A percentile compares a stretch with the other conserved stretches of the same genome.
Evolutionary conservation across 2,113 vertebrate genomes (phyloP).

Genomic region (Periophthalmus modestus): DNA sequence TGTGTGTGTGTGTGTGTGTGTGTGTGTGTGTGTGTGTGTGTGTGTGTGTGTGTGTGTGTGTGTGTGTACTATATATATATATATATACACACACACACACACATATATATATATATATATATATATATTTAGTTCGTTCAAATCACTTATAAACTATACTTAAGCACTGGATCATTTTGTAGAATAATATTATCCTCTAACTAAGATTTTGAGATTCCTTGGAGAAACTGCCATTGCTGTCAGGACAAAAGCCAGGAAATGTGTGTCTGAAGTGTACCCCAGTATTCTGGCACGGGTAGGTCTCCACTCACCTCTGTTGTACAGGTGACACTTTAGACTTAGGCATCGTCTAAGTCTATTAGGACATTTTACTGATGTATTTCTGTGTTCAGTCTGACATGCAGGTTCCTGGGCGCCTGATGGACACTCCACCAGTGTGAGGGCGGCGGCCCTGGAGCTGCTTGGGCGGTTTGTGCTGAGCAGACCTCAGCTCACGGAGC

Average conservation of each 20-base stretch:
- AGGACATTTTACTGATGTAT: not conserved
- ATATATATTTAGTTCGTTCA: too few relatives aligned
- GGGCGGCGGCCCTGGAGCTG: conserved; percentile 96
- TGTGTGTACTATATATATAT: too few relatives aligned
- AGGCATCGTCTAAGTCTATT: too few relatives aligned
- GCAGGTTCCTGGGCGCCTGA: conserved; percentile 98
- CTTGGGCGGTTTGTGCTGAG: conserved; percentile 96
- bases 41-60: too few relatives aligned
- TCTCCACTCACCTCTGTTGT: conserved; percentile 2
- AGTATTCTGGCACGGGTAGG: conserved; percentile 97
- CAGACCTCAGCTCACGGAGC: conserved; percentile 96
- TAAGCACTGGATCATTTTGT: not conserved
- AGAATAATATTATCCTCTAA: not conserved
- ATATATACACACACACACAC: too few relatives aligned
- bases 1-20: too few relatives aligned
- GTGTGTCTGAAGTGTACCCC: conserved; percentile 98
- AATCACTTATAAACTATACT: not conserved
- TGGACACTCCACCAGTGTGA: conserved; percentile 99
- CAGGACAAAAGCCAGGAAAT: too few relatives aligned
- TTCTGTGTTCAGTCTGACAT: conserved; percentile 86
- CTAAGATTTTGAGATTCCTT: conserved; percentile 95
- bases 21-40: too few relatives aligned
- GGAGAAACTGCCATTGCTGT: conserved; percentile 98
- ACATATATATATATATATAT: too few relatives aligned
- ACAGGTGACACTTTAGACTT: not conserved